Base-by-base conservation (phyloP, 2,797 vertebrate genomes). In the Poecilia wingei region DNA sequence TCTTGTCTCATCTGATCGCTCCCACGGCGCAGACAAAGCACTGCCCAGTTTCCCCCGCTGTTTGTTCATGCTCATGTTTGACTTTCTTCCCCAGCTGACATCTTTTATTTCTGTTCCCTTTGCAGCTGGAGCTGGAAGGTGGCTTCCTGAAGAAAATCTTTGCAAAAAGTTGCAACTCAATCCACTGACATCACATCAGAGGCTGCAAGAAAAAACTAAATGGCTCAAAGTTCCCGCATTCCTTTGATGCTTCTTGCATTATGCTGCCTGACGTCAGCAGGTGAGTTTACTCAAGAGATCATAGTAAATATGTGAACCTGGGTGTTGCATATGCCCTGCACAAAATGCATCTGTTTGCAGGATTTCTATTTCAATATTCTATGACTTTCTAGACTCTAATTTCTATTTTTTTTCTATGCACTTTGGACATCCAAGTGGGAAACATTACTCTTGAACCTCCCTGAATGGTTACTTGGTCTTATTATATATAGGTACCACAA, bases 201-300 rank as follows among this genome's bases (percentile, higher is more conserved):
- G 86, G 61, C 81, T 81, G 77, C 79, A 70, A 82, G 78, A 84
- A 74, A 85, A 74, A 73, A 18, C 25, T 68, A 43, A 25, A 96
- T 96, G 95, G 80, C 92, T 36, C 79, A 72, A 85, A 86, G 82
- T 87, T 80, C 68, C 61, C 46, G 36, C 66, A 14, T 86, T 45
- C 73, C 82, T 12, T 33, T 89, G 73, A 69, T 96, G 33, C 85
- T 96, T 25, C 88, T 96, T 25, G 79, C 92, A 47, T 74, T 94
- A 57, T 92, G 86, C 82, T 89, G 83, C 87, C 68, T 92, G 75
- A 85, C 88, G 68, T 91, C 87, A 86, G 94, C 95, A 94, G 96
- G 96, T 96, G 94, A 85, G 94, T 86, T 72, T 70, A 5, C 84
- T 22, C 82, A 75, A 45, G 41, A 45, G 25, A 45, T 69, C 66